phyloP scores from a whole-genome alignment of 2,888 invertebrate species.

The Rutpela maculata region DNA sequence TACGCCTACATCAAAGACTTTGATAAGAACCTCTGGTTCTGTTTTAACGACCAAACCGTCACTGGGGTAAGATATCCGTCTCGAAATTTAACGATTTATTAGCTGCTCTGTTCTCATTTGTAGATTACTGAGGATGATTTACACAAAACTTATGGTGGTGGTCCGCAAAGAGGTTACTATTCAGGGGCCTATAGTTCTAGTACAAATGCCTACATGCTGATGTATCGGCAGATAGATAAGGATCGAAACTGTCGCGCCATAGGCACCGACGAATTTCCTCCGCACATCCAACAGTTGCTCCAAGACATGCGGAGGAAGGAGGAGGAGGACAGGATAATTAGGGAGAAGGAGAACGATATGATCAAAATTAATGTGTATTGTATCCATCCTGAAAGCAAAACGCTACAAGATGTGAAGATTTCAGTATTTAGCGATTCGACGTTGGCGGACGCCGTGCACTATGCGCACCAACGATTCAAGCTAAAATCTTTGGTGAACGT shows the following conservation, averaged over 20 bases:
- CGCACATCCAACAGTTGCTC: conserved; percentile 81
- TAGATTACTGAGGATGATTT: conserved; percentile 89
- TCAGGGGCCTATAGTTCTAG: conserved; percentile 86
- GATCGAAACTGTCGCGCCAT: conserved; percentile 80
- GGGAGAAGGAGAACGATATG: conserved; percentile 79
- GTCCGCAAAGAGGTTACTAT: conserved; percentile 80
- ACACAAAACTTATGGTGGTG: conserved; percentile 88
- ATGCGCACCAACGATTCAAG: conserved; percentile 79
- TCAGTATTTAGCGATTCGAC: conserved; percentile 78
- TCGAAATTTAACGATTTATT: background rate
- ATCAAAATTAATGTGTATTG: conserved; percentile 81
- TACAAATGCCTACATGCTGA: conserved; percentile 93
- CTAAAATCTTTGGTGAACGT: conserved; percentile 78
- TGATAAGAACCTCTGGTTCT: conserved; percentile 85
- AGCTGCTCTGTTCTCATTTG: conserved; percentile 49
- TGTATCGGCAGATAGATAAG: conserved; percentile 87
- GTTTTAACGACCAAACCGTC: conserved; percentile 92
- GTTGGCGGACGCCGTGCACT: conserved; percentile 77
- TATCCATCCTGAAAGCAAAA: conserved; percentile 77
- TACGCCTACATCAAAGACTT: conserved; percentile 93
- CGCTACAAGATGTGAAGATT: conserved; percentile 76
- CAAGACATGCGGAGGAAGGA: conserved; percentile 81
- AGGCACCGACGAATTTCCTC: conserved; percentile 83
- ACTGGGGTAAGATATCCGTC: conserved; percentile 76
- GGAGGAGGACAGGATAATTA: conserved; percentile 77